Evolutionary conservation across 2,113 vertebrate species (phyloP).

Genomic region (Castor canadensis): DNA sequence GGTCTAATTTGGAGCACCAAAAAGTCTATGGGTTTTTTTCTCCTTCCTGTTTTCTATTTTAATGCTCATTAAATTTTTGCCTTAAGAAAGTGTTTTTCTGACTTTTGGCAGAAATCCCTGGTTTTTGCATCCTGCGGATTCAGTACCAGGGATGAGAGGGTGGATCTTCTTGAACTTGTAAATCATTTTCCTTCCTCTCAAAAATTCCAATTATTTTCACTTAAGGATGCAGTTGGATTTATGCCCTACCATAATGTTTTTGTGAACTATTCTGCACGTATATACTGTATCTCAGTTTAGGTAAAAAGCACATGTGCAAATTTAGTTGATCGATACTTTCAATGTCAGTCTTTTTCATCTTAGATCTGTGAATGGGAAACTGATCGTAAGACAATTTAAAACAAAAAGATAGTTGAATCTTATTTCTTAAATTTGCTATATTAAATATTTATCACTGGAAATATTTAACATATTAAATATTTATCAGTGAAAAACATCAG

Average conservation of each 20-base stretch:
- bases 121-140: background rate
- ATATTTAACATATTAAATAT: background rate
- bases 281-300: constrained; percentile 59
- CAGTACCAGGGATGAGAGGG: constrained; percentile 68
- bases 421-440: background rate
- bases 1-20: background rate
- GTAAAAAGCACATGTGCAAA: constrained; percentile 63
- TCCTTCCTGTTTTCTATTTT: constrained; percentile 71
- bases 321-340: constrained; percentile 38
- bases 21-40: background rate
- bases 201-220: constrained; percentile 78
- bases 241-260: constrained; percentile 70
- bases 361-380: constrained; percentile 1
- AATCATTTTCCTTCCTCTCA: constrained; percentile 79
- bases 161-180: constrained; percentile 76
- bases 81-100: constrained; percentile 48
- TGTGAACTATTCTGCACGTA: constrained; percentile 59
- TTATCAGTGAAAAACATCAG: background rate
- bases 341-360: constrained; percentile 33
- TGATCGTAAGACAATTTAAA: constrained; percentile 23
- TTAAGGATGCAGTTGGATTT: constrained; percentile 75
- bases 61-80: constrained; percentile 47
- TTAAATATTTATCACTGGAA: background rate
- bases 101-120: constrained; percentile 40
- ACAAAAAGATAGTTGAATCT: background rate